phyloP scores from a whole-genome alignment of 2,888 invertebrate genomes.

The Scrobipalpa costella region DNA sequence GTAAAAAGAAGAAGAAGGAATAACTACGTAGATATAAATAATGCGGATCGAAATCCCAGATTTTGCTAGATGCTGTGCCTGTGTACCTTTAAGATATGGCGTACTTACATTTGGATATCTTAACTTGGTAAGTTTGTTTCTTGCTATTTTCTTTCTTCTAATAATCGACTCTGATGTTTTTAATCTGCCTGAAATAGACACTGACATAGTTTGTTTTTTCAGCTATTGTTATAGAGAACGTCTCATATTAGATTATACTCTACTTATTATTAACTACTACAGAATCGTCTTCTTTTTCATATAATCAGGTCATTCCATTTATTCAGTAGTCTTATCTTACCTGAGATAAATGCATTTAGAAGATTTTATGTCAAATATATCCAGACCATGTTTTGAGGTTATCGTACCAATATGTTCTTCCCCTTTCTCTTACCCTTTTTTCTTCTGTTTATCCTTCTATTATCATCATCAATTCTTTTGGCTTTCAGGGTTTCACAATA shows the following conservation, averaged over 20 bases:
- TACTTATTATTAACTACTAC: too few relatives aligned
- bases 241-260: too few relatives aligned
- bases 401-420: too few relatives aligned
- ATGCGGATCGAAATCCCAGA: constrained; percentile 54
- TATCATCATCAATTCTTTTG: background rate
- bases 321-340: background rate
- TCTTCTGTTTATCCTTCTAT: too few relatives aligned
- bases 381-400: too few relatives aligned
- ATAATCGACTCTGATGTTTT: background rate
- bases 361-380: too few relatives aligned
- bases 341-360: background rate
- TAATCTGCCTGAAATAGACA: background rate
- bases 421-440: too few relatives aligned
- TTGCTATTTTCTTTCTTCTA: too few relatives aligned
- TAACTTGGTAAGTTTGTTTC: constrained; percentile 44
- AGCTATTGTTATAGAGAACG: background rate
- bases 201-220: background rate
- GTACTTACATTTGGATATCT: constrained; percentile 51
- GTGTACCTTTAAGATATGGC: constrained; percentile 53
- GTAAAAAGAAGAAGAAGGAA: too few relatives aligned
- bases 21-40: background rate
- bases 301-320: too few relatives aligned
- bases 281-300: too few relatives aligned
- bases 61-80: constrained; percentile 51
- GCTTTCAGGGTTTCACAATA: constrained; percentile 25